Evolutionary conservation across 2,797 vertebrate genomes (phyloP).

Genomic region (Falco cherrug): DNA sequence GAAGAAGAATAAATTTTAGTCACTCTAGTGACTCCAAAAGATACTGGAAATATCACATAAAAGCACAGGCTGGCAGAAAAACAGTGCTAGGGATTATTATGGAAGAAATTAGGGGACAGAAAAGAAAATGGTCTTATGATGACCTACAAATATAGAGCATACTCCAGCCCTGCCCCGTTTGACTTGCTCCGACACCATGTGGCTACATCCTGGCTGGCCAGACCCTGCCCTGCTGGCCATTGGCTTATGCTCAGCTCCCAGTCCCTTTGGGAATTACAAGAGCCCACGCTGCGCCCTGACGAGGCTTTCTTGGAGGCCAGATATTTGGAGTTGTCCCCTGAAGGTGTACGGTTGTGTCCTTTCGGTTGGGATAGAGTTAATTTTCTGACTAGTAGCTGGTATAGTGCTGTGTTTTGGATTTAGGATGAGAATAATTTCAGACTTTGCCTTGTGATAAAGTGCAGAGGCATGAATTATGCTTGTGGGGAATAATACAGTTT

Average conservation of each 20-base stretch:
- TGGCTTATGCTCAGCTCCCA: neutral
- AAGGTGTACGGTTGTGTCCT: neutral
- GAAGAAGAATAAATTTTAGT: neutral
- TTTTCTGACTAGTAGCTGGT: neutral
- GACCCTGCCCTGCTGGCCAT: neutral
- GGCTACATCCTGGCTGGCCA: neutral
- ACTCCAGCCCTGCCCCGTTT: neutral
- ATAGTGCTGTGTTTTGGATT: neutral
- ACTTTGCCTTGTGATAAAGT: neutral
- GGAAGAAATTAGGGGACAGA: neutral
- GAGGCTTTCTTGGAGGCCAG: neutral
- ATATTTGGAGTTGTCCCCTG: neutral
- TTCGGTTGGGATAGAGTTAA: too few relatives aligned
- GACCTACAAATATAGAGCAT: neutral
- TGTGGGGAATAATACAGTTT: neutral
- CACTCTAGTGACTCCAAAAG: neutral
- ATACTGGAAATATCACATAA: neutral
- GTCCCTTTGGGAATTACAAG: neutral
- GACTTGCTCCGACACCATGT: accelerated
- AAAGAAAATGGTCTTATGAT: neutral
- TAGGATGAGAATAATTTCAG: neutral
- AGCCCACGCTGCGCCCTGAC: neutral
- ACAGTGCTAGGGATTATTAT: neutral
- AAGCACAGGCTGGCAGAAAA: neutral
- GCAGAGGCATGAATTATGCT: neutral